Evolutionary conservation across 1,140 invertebrate species (phyloP).

Genomic region (Philaenus spumarius): DNA sequence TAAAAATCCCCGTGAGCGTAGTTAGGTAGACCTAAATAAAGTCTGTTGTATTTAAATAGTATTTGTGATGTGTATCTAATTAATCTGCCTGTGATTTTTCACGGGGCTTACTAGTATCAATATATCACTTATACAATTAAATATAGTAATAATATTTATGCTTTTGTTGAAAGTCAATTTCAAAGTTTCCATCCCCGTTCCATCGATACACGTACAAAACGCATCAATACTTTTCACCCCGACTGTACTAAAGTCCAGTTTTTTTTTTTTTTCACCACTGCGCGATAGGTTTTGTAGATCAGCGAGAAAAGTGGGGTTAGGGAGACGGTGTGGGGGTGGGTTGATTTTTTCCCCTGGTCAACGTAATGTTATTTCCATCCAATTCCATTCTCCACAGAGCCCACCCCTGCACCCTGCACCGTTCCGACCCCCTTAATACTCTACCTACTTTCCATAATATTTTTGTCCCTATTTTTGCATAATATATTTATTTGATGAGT

Average conservation of each 20-base stretch:
- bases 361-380: conserved; percentile 20
- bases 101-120: too few species aligned
- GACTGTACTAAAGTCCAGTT: conserved; percentile 14
- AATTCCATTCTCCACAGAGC: conserved; percentile 15
- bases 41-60: too few species aligned
- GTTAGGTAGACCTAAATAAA: too few species aligned
- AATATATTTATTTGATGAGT: too few species aligned
- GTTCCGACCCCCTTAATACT: neutral
- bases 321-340: conserved; percentile 5
- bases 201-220: too few species aligned
- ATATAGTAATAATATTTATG: too few species aligned
- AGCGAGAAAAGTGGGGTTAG: neutral
- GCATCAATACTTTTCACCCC: neutral
- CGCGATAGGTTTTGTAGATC: conserved; percentile 16
- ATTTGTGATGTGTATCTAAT: too few species aligned
- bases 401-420: neutral
- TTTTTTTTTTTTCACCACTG: conserved; percentile 5
- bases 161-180: too few species aligned
- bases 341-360: conserved; percentile 12
- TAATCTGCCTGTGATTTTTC: too few species aligned
- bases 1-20: too few species aligned
- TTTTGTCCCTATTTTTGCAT: neutral
- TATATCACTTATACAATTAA: too few species aligned
- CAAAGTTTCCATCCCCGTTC: too few species aligned
- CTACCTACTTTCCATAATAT: conserved; percentile 8